A percentile compares a stretch with the other conserved stretches of the same genome.
phyloP scores from a whole-genome alignment of 1,140 invertebrate genomes.

The Lanistes nyassanus region DNA sequence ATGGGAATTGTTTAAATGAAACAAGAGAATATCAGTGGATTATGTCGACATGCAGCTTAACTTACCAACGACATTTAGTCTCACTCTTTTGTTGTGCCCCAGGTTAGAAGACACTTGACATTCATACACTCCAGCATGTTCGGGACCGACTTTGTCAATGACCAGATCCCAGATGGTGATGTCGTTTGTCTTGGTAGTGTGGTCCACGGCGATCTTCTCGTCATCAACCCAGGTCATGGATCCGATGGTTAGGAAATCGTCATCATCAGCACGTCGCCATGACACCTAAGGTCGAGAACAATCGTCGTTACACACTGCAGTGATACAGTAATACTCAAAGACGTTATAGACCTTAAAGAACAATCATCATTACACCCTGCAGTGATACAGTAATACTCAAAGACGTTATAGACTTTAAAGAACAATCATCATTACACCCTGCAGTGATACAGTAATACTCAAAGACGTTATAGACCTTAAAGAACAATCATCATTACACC shows the following conservation, averaged over 20 bases:
- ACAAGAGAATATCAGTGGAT: neutral
- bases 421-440: too few species aligned
- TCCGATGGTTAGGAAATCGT: slow-evolving; percentile 41
- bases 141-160: slow-evolving; percentile 28
- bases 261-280: slow-evolving; percentile 31
- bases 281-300: slow-evolving; percentile 36
- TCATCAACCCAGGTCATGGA: slow-evolving; percentile 37
- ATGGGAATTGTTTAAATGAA: neutral
- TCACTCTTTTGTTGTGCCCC: slow-evolving; percentile 23
- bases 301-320: neutral
- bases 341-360: neutral
- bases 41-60: neutral
- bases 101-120: slow-evolving; percentile 37
- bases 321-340: neutral
- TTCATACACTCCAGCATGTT: slow-evolving; percentile 34
- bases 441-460: too few species aligned
- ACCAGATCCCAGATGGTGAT: slow-evolving; percentile 36
- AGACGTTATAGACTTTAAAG: too few species aligned
- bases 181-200: slow-evolving; percentile 41
- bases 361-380: too few species aligned
- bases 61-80: slow-evolving; percentile 39
- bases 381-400: too few species aligned
- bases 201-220: slow-evolving; percentile 33
- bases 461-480: too few species aligned
- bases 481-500: too few species aligned